Conservation (phyloP, 1,140 invertebrate genomes). For the Psilanteris sp. region DNA sequence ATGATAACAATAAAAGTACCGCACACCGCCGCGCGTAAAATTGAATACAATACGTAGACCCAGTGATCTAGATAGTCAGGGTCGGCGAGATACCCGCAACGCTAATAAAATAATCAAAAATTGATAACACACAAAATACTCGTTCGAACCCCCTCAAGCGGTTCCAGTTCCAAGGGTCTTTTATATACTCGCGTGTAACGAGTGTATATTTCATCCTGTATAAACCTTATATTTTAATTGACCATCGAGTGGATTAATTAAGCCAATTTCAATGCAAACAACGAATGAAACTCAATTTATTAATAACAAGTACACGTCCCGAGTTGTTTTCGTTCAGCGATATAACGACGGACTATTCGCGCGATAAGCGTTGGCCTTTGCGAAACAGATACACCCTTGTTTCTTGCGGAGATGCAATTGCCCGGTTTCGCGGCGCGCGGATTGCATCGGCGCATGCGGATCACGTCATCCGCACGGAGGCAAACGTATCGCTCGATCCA, state of each 20-base stretch:
- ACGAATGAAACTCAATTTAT: too few species aligned
- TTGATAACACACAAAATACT: neutral
- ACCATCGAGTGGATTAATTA: too few species aligned
- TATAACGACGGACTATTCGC: neutral
- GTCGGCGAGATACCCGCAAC: conserved; percentile 19
- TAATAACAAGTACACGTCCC: too few species aligned
- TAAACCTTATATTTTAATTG: too few species aligned
- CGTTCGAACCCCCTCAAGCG: too few species aligned
- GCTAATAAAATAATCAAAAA: conserved; percentile 25
- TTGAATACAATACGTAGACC: conserved; percentile 45
- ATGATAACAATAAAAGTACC: conserved; percentile 15
- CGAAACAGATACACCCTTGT: conserved; percentile 16
- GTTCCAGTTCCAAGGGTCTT: too few species aligned
- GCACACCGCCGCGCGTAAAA: conserved; percentile 16
- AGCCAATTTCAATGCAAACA: too few species aligned
- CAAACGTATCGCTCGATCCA: conserved; percentile 18
- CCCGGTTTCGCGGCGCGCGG: conserved; percentile 28
- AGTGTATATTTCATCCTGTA: too few species aligned
- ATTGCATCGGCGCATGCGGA: conserved; percentile 17
- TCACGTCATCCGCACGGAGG: conserved; percentile 18
- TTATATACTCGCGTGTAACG: too few species aligned
- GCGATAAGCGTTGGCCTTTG: conserved; percentile 20
- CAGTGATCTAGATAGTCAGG: conserved; percentile 44
- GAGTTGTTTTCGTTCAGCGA: too few species aligned
- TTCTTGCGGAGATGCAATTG: conserved; percentile 26